These are phyloP conservation scores for Caranx ignobilis DNA, from an alignment of 2,113 vertebrate species.

Conservation along the genomic window DNA sequence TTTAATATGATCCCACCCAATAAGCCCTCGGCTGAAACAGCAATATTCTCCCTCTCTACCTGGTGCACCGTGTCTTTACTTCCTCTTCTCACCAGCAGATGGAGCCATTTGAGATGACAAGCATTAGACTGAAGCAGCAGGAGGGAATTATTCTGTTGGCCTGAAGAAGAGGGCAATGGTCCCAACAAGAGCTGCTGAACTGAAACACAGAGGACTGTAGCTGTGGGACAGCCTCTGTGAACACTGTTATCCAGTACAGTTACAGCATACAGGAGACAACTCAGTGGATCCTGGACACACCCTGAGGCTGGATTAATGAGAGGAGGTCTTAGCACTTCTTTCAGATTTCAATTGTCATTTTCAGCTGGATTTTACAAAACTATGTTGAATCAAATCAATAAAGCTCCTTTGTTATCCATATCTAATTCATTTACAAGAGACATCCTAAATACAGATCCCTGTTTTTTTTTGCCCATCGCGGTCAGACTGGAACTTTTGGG, in stretches of 20 bases:
- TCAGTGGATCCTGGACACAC: not conserved
- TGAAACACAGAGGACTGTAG: conserved; percentile 17
- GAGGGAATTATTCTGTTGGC: conserved; percentile 24
- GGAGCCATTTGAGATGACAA: conserved; percentile 47
- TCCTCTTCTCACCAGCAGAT: conserved; percentile 54
- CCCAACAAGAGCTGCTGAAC: conserved; percentile 13
- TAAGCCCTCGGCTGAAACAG: not conserved
- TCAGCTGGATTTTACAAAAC: not conserved
- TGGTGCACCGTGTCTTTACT: not conserved
- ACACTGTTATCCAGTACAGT: conserved; percentile 16
- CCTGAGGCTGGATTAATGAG: not conserved
- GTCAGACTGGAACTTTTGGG: not conserved
- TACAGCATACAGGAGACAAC: conserved; percentile 4
- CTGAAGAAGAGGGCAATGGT: not conserved
- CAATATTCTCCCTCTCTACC: not conserved
- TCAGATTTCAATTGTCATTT: not conserved
- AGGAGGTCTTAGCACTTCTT: not conserved
- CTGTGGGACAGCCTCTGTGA: conserved; percentile 11
- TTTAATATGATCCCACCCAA: not conserved
- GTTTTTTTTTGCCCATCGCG: not conserved
- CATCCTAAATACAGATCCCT: not conserved
- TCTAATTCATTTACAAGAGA: not conserved
- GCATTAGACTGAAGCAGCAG: not conserved
- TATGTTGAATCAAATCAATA: not conserved
- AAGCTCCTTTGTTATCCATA: not conserved